phyloP scores from a whole-genome alignment of 2,888 invertebrate species.

The Clitarchus hookeri region DNA sequence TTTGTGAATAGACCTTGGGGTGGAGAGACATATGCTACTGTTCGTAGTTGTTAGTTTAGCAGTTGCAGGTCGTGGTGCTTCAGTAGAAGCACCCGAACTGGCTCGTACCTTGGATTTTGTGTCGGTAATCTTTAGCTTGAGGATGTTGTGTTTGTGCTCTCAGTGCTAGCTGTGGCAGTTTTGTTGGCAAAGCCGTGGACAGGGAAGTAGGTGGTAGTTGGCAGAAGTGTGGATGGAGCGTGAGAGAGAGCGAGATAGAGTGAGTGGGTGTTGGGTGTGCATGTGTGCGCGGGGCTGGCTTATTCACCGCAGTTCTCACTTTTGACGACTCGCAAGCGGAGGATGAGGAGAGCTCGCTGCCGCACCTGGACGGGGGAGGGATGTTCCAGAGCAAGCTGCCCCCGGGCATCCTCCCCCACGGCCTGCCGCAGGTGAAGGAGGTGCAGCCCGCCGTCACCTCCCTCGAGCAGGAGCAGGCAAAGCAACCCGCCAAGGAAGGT shows the following conservation, averaged over 20 bases:
- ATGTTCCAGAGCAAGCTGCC: conserved; percentile 84
- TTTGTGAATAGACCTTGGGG: conserved; percentile 5
- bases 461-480: conserved; percentile 63
- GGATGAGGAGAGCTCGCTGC: conserved; percentile 85
- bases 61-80: neutral
- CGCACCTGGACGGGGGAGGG: conserved; percentile 63
- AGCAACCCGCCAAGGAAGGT: conserved; percentile 65
- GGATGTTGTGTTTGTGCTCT: neutral
- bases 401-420: conserved; percentile 88
- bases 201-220: neutral
- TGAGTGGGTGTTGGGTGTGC: neutral
- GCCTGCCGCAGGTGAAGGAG: conserved; percentile 94
- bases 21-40: neutral
- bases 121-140: no score
- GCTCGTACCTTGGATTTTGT: neutral
- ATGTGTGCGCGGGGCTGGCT: conserved; percentile 27
- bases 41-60: neutral
- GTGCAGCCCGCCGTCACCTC: conserved; percentile 90
- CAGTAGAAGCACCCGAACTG: neutral
- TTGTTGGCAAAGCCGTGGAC: no score
- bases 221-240: neutral
- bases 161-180: neutral
- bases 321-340: conserved; percentile 94
- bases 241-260: neutral
- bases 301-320: conserved; percentile 83